Percentiles rank a stretch among this genome's conserved stretches.
Conservation (phyloP, 2,888 invertebrate species). For the Meiosimyza platycephala region DNA sequence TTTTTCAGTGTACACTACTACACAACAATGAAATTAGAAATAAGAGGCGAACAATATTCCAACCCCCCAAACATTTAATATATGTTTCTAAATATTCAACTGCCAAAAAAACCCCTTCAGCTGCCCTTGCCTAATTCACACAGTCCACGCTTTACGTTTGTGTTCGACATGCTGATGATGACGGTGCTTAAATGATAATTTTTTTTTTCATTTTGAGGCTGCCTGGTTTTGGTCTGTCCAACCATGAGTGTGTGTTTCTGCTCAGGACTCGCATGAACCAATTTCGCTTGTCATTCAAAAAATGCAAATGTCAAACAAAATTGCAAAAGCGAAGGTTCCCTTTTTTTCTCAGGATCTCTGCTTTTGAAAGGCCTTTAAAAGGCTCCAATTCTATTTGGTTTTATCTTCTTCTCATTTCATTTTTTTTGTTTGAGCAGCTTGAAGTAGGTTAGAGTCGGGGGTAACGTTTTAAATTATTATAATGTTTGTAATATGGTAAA, state of each 20-base stretch:
- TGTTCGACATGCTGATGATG: slow-evolving; percentile 48
- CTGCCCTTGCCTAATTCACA: too few relatives aligned
- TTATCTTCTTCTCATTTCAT: too few relatives aligned
- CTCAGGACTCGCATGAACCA: neutral
- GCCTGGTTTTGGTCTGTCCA: slow-evolving; percentile 42
- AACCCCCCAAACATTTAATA: neutral
- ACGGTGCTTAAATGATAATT: slow-evolving; percentile 62
- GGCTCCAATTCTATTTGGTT: neutral
- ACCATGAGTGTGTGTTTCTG: slow-evolving; percentile 15
- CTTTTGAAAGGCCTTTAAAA: neutral
- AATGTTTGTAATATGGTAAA: slow-evolving; percentile 51
- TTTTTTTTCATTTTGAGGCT: slow-evolving; percentile 42
- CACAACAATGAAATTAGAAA: neutral
- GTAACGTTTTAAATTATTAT: slow-evolving; percentile 55
- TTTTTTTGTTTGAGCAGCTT: too few relatives aligned
- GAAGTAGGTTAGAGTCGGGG: neutral
- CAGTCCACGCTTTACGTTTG: neutral
- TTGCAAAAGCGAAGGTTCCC: neutral
- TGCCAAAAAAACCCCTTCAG: neutral
- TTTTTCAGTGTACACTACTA: too few relatives aligned
- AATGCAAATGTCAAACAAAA: slow-evolving; percentile 55
- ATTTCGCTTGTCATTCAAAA: slow-evolving; percentile 42
- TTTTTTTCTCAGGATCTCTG: neutral
- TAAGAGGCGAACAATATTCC: neutral
- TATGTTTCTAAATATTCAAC: neutral